Conservation (phyloP, 1,140 invertebrate species). For the Orussus abietinus region DNA sequence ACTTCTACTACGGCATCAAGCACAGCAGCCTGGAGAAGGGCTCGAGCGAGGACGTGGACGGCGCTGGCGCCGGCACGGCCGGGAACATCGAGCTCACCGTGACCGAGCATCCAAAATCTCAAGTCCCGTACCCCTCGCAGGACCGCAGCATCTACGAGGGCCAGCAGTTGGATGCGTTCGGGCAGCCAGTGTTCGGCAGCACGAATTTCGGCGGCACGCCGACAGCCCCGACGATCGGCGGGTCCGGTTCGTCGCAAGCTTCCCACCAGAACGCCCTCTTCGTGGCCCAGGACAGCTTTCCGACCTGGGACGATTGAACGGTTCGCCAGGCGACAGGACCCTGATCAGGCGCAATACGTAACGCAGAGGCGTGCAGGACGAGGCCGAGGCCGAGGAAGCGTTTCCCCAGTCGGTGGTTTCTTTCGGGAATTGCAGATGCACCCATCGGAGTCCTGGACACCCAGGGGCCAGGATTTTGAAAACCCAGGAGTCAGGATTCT, state of each 20-base stretch:
- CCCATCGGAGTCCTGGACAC: too few species aligned
- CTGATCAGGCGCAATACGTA: slow-evolving; percentile 19
- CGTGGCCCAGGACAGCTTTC: slow-evolving; percentile 48
- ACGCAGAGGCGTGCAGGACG: background rate
- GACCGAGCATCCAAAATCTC: slow-evolving; percentile 50
- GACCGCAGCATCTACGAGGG: slow-evolving; percentile 38
- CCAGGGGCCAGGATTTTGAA: too few species aligned
- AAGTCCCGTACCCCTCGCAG: slow-evolving; percentile 16
- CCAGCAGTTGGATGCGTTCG: slow-evolving; percentile 45
- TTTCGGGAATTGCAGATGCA: slow-evolving; percentile 18
- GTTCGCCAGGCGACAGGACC: background rate
- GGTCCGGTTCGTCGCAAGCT: too few species aligned
- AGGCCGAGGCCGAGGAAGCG: background rate
- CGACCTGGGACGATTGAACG: slow-evolving; percentile 55
- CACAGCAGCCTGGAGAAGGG: slow-evolving; percentile 74
- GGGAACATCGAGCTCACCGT: slow-evolving; percentile 56
- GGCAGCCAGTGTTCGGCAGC: slow-evolving; percentile 46
- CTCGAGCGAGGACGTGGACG: slow-evolving; percentile 30
- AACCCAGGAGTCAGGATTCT: too few species aligned
- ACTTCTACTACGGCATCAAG: slow-evolving; percentile 89
- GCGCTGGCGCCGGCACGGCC: slow-evolving; percentile 21
- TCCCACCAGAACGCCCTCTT: slow-evolving; percentile 44
- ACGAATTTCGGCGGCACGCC: slow-evolving; percentile 45
- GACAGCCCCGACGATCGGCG: slow-evolving; percentile 21
- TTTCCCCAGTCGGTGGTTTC: slow-evolving; percentile 1